Evolutionary conservation across 2,113 vertebrate species (phyloP).

Genomic region (Daubentonia madagascariensis): DNA sequence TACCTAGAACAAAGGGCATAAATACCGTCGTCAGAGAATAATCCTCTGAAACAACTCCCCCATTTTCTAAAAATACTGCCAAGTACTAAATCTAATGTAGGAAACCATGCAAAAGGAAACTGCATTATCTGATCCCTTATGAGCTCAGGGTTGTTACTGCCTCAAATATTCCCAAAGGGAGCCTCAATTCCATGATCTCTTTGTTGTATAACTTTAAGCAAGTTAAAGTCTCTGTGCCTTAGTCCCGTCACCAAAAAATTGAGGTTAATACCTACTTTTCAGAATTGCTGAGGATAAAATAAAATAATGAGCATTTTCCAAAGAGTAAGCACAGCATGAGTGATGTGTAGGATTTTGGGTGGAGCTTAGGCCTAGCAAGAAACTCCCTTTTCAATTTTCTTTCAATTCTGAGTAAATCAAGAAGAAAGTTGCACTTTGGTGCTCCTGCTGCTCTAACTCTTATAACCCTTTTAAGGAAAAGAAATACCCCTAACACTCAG

Average conservation of each 20-base stretch:
- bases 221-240: background rate
- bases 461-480: background rate
- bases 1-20: conserved; percentile 83
- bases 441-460: background rate
- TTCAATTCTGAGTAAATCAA: background rate
- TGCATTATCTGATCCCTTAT: background rate
- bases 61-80: conserved; percentile 15
- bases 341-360: background rate
- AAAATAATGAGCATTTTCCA: background rate
- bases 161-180: background rate
- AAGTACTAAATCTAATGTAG: background rate
- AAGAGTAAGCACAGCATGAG: background rate
- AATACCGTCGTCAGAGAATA: background rate
- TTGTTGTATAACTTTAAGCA: background rate
- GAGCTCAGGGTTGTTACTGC: background rate
- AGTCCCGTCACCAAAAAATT: background rate
- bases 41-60: background rate
- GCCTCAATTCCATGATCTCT: background rate
- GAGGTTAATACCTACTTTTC: background rate
- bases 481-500: background rate
- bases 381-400: background rate
- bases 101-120: background rate
- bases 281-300: background rate
- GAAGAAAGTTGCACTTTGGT: background rate
- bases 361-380: background rate